Percentiles rank a stretch among this genome's conserved stretches.
These are phyloP conservation scores for Urechis unicinctus DNA, from an alignment of 2,888 invertebrate species.

Conservation along the genomic window DNA sequence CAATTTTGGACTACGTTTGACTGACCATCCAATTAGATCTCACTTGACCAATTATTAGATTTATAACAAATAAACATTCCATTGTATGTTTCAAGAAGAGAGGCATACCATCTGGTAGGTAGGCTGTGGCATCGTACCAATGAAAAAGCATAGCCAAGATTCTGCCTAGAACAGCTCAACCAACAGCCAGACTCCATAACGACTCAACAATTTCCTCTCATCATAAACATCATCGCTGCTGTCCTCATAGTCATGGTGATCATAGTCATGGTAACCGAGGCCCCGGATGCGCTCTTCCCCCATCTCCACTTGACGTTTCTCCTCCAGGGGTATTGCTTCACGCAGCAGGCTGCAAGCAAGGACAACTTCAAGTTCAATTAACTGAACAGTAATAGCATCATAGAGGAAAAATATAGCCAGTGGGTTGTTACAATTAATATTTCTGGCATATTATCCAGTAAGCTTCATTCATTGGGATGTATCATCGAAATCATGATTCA, in stretches of 20 bases:
- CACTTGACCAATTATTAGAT: too few species aligned
- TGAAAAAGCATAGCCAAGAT: constrained; percentile 94
- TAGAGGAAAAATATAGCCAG: too few species aligned
- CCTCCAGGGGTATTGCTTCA: constrained; percentile 63
- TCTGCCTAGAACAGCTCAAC: constrained; percentile 80
- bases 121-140: constrained; percentile 98
- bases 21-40: too few species aligned
- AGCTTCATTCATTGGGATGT: too few species aligned
- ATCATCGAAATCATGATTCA: too few species aligned
- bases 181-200: constrained; percentile 93
- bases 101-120: constrained; percentile 79
- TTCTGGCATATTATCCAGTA: too few species aligned
- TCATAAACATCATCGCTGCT: constrained; percentile 7
- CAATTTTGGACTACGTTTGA: too few species aligned
- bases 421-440: too few species aligned
- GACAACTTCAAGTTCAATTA: constrained; percentile 48
- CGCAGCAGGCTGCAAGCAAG: constrained; percentile 65
- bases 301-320: constrained; percentile 47
- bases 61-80: too few species aligned
- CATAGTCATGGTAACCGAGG: constrained; percentile 56
- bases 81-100: not conserved
- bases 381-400: too few species aligned
- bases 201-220: constrained; percentile 44
- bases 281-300: constrained; percentile 33
- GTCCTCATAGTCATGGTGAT: constrained; percentile 33